Base-by-base conservation (phyloP, 2,888 invertebrate genomes). In the Neoascia interrupta region DNA sequence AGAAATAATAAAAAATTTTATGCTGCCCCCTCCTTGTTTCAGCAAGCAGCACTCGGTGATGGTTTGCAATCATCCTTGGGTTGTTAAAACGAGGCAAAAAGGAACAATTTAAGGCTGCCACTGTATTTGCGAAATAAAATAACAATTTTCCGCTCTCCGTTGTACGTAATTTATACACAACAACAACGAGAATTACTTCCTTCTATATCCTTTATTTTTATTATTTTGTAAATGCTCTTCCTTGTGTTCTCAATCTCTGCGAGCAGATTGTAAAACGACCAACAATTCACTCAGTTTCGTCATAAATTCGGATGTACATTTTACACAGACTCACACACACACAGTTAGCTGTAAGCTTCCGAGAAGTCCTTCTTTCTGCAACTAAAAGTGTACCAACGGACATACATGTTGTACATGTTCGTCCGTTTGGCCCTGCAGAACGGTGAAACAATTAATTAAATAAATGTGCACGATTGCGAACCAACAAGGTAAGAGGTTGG, bases 301-400 rank as follows among this genome's bases (percentile, higher is more conserved):
- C 73, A 66, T 66, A 73, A 73, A 73, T 51, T 51, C 63, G 63
- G n/a, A n/a, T n/a, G n/a, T n/a, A n/a, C n/a, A n/a, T n/a, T n/a
- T n/a, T n/a, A n/a, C n/a, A n/a, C n/a, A n/a, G n/a, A n/a, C n/a
- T n/a, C n/a, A n/a, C n/a, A n/a, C n/a, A n/a, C n/a, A n/a, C n/a
- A n/a, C n/a, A n/a, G n/a, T n/a, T 8, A 34, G 53, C 23, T 8
- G 26, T 15, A 19, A 26, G 13, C 10, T 4, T 4, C 19, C 16
- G 26, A 28, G 43, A 31, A 41, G 13, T 10, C 21, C 31, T 15
- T n/a, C 5, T 6, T 8, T 45, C 11, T n/a, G n/a, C 11, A n/a
- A 5, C 26, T n/a, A 36, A 36, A 37, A 37, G 49, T 21, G 11
- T 11, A 41, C 41, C 19, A 18, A 11, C 11, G 19, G 3, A 3